A percentile compares a stretch with the other conserved stretches of the same genome.
Evolutionary conservation across 2,797 vertebrate species (phyloP).

Genomic region (Hippopotamyrus pictus): DNA sequence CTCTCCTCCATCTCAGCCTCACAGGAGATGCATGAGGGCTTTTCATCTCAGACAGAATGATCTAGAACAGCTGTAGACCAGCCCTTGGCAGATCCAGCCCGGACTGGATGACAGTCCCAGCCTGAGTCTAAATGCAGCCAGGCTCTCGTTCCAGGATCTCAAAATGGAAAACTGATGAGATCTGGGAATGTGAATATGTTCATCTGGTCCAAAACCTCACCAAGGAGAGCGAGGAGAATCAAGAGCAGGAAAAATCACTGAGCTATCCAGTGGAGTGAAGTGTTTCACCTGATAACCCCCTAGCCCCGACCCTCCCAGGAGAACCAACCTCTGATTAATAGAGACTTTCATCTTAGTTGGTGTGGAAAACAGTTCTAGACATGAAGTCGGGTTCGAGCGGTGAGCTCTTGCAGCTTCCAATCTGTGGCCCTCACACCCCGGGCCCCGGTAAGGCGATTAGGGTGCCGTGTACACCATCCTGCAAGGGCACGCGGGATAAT

Average conservation of each 20-base stretch:
- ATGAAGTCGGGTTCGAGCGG: neutral
- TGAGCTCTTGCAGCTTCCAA: neutral
- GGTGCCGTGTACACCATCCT: neutral
- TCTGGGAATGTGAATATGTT: neutral
- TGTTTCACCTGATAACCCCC: neutral
- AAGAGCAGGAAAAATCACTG: neutral
- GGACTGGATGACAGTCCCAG: neutral
- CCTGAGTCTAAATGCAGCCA: neutral
- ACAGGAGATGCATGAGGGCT: neutral
- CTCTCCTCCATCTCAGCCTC: neutral
- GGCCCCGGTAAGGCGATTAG: neutral
- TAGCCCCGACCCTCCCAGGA: neutral
- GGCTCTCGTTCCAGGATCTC: neutral
- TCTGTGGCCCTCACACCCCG: neutral
- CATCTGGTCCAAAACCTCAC: neutral
- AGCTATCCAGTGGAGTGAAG: neutral
- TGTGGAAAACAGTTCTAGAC: neutral
- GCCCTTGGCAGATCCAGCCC: neutral
- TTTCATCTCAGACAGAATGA: neutral
- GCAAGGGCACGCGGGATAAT: conserved; percentile 45
- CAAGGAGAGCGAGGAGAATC: neutral
- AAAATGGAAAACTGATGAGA: neutral
- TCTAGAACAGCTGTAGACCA: neutral
- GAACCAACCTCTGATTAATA: neutral
- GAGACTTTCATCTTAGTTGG: conserved; percentile 1